A percentile compares a stretch with the other conserved stretches of the same genome.
Conservation (phyloP, 2,888 invertebrate species). For the Dasysyrphus tricinctus region DNA sequence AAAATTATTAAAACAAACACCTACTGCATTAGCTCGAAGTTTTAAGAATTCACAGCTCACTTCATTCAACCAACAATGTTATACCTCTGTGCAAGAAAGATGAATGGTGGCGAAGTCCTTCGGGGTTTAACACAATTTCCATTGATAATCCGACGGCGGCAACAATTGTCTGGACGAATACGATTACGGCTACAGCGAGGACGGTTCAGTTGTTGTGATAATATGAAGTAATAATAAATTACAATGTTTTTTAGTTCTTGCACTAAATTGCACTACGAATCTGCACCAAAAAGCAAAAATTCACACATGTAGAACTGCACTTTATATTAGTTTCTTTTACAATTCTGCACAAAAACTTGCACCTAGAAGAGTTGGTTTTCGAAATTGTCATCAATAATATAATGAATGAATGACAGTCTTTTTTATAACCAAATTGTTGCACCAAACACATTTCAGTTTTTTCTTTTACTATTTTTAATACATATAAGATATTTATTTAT, state of each 20-base stretch:
- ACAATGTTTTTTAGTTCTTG: conserved; percentile 14
- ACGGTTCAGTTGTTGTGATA: conserved; percentile 1
- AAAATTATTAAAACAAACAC: not conserved
- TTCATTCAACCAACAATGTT: not conserved
- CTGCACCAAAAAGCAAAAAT: not conserved
- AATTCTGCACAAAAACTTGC: conserved; percentile 2
- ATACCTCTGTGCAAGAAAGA: not conserved
- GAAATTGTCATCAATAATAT: conserved; percentile 4
- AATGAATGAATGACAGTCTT: not conserved
- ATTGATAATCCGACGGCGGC: conserved; percentile 17
- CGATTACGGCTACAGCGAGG: not conserved
- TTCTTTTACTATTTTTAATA: not conserved
- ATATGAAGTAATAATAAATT: conserved; percentile 18
- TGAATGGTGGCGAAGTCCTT: conserved; percentile 9
- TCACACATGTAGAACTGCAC: conserved; percentile 1
- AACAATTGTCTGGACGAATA: conserved; percentile 1
- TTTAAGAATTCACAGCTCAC: conserved; percentile 2
- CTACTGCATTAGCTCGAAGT: not conserved
- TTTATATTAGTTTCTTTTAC: not conserved
- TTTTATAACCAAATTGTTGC: not conserved
- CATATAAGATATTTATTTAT: not conserved
- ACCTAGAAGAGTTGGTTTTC: conserved; percentile 3
- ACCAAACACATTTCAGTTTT: not conserved
- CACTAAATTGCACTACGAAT: conserved; percentile 13
- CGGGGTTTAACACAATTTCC: not conserved